phyloP scores from a whole-genome alignment of 2,113 vertebrate species.

The Peromyscus maniculatus region DNA sequence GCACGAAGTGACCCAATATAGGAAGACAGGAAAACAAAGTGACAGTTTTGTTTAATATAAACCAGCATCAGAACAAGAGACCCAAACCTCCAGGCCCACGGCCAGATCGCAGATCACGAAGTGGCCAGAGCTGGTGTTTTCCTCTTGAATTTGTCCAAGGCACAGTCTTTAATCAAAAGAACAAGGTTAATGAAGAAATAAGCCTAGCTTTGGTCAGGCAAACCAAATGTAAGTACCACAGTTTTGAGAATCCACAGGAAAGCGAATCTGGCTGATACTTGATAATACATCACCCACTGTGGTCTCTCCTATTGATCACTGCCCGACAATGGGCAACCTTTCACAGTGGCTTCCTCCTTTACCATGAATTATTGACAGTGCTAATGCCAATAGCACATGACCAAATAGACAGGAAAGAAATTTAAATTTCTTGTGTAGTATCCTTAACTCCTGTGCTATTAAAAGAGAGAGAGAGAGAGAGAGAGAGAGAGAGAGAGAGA shows the following conservation, averaged over 20 bases:
- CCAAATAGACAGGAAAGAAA: constrained; percentile 68
- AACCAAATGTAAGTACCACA: constrained; percentile 74
- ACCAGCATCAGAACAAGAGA: constrained; percentile 45
- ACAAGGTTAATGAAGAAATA: constrained; percentile 55
- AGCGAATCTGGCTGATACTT: constrained; percentile 74
- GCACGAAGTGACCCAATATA: constrained; percentile 85
- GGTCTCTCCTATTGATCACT: constrained; percentile 65
- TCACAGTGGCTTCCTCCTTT: constrained; percentile 62
- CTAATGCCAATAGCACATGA: constrained; percentile 74
- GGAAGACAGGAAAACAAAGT: constrained; percentile 87
- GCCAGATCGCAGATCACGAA: constrained; percentile 19
- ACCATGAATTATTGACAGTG: constrained; percentile 78
- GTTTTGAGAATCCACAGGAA: constrained; percentile 41
- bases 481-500: background rate
- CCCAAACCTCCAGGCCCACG: constrained; percentile 49
- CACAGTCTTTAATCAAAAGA: constrained; percentile 7
- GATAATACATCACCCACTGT: constrained; percentile 69
- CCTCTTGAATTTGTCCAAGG: constrained; percentile 42
- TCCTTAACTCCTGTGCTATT: constrained; percentile 51
- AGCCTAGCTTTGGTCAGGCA: constrained; percentile 65
- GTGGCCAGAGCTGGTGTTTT: constrained; percentile 63
- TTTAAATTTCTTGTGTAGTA: constrained; percentile 66
- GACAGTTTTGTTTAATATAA: constrained; percentile 79
- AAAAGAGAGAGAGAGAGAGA: background rate
- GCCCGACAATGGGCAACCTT: constrained; percentile 65